Base-by-base conservation (phyloP, 2,888 invertebrate genomes). In the Dyspetes luteomarginatus region DNA sequence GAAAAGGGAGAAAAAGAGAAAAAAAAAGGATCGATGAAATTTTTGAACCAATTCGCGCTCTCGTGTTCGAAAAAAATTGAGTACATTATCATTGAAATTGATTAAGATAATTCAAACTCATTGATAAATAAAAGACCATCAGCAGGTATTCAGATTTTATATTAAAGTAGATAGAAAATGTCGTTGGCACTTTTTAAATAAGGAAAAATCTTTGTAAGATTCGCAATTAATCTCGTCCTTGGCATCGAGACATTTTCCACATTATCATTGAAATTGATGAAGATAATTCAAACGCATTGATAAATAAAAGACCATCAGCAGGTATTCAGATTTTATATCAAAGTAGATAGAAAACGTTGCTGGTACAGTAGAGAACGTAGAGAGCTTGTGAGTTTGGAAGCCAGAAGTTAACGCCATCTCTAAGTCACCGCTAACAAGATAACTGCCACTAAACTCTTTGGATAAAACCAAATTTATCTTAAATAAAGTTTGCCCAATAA, bases 181-280 rank as follows among this genome's bases (percentile, higher is more conserved):
- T n/a, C 15, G 65, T 52, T 15, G 77, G 50, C 64, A 81, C n/a
- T 19, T 22, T 5, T 15, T 36, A n/a, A 26, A 68, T 45, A n/a
- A 0, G 5, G 58, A 9, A 12, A 50, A 50, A 9, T n/a, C 36
- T 4, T 48, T 45, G 12, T 15, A 52, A 17, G 2, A 5, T 7
- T 3, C 36, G 88, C 97, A 97, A 65, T 95, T 93, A 0, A 94
- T 90, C 93, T 97, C 97, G 92, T 97, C 97, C 92, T 97, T 97
- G 19, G 95, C 97, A 48, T 95, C 93, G 26, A 97, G 92, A 87
- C 97, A 97, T 88, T 97, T 96, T n/a, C n/a, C n/a, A 64, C 43
- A 43, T 17, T 30, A 22, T 30, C 17, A 30, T 50, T 5, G 43
- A 12, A 30, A 45, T 48, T 7, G 22, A 56, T 4, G 48, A 62